phyloP scores from a whole-genome alignment of 1,140 invertebrate genomes.

The Rhagoletis zephyria region DNA sequence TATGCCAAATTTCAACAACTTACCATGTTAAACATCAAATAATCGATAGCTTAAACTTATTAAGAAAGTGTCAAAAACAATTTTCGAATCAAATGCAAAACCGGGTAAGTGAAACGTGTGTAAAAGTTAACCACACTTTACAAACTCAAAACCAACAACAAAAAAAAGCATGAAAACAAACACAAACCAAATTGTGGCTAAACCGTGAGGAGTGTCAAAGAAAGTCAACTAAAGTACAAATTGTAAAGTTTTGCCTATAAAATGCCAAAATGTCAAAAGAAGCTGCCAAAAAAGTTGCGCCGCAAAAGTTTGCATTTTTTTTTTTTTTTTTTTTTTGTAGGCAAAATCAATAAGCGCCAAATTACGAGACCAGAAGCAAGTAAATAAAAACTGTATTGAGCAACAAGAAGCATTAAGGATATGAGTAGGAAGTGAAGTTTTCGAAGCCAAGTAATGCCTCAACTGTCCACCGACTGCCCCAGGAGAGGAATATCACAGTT shows the following conservation, averaged over 20 bases:
- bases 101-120: neutral
- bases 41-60: conserved; percentile 11
- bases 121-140: neutral
- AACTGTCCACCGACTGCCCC: neutral
- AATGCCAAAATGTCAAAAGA: conserved; percentile 44
- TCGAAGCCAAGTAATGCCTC: neutral
- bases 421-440: neutral
- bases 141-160: conserved; percentile 22
- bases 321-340: neutral
- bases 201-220: neutral
- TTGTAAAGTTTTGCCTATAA: conserved; percentile 46
- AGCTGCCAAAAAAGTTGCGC: conserved; percentile 23
- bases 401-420: neutral
- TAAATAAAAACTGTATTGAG: conserved; percentile 3
- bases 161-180: conserved; percentile 5
- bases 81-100: conserved; percentile 14
- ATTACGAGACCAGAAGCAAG: conserved; percentile 15
- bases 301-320: neutral
- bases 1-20: too few species aligned
- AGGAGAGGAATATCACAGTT: neutral
- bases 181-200: conserved; percentile 18
- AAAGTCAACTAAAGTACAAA: conserved; percentile 17
- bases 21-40: neutral
- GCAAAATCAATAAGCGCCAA: conserved; percentile 50
- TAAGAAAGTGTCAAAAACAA: conserved; percentile 49